Base-by-base conservation (phyloP, 2,888 invertebrate genomes). In the Ormia ochracea region DNA sequence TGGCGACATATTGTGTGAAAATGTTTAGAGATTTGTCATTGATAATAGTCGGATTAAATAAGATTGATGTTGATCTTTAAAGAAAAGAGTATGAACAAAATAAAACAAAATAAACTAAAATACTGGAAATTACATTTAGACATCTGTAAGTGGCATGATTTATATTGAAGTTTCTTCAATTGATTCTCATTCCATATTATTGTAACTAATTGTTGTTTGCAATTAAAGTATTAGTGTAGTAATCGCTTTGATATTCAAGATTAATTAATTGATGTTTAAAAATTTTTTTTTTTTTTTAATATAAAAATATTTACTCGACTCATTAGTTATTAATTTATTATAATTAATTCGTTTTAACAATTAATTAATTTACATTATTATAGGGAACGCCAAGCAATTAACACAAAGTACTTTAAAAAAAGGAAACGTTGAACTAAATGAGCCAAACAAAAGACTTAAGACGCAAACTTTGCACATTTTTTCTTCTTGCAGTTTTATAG, bases 1-100 rank as follows among this genome's bases (percentile, higher is more conserved):
- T 80, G 80, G 76, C 80, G 61, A 76, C 76, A 80, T 68, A 80
- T 80, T 80, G 80, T 80, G 76, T 80, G 80, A 80, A 80, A 80
- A 80, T 76, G 80, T 80, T 80, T 74, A 72, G 56, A 80, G 80
- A 80, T 80, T 80, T 80, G 80, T 80, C 80, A 80, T 76, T 72
- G 80, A 80, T 80, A 80, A 80, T 76, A 72, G 76, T 72, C 66
- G 80, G 80, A 80, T 80, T 80, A 80, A 72, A 80, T 72, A 76
- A 80, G 80, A 80, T 80, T 80, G 80, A 80, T 80, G 80, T 80
- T 80, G 80, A 76, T 80, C 76, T 76, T 68, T 56, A 31, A 23
- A 33, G 19, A 50, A 50, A 50, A 50, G 4, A 2, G 26, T 48
- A 28, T 28, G 41, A 43, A 48, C 50, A 31, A n/a, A 14, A n/a